phyloP scores from a whole-genome alignment of 2,797 vertebrate genomes.

The Phylloscopus collybita region DNA sequence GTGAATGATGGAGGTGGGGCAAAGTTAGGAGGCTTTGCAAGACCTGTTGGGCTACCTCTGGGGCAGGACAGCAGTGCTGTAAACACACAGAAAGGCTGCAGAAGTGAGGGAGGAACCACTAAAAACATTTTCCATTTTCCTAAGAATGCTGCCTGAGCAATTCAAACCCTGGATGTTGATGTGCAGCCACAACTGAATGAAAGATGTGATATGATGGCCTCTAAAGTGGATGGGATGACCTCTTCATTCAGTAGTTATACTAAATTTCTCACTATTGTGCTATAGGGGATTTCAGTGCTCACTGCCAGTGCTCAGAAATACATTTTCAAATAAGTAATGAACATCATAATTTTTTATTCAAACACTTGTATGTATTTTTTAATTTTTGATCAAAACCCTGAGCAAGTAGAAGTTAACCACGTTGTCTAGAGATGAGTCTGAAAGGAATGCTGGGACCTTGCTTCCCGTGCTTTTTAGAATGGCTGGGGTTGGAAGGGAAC shows the following conservation, averaged over 20 bases:
- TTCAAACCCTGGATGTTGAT: neutral
- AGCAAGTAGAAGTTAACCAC: neutral
- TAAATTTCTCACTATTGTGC: neutral
- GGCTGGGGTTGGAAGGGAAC: neutral
- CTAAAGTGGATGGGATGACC: neutral
- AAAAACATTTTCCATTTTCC: slow-evolving; percentile 18
- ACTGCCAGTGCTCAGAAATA: neutral
- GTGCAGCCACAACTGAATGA: neutral
- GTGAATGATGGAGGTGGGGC: slow-evolving; percentile 62
- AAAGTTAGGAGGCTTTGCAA: slow-evolving; percentile 52
- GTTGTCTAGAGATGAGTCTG: neutral
- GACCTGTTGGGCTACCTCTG: slow-evolving; percentile 59
- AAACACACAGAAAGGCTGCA: slow-evolving; percentile 32
- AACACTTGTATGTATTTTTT: neutral
- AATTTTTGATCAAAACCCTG: neutral
- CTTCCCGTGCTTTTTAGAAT: neutral
- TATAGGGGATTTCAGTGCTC: neutral
- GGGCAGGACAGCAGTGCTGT: slow-evolving; percentile 29
- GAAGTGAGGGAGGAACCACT: slow-evolving; percentile 35
- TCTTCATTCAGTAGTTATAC: neutral
- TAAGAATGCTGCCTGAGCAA: neutral
- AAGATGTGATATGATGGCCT: neutral
- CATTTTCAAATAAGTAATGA: neutral
- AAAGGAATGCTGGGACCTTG: neutral
- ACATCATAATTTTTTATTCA: neutral